These are phyloP conservation scores for Diorhabda carinulata DNA, from an alignment of 1,140 invertebrate genomes.

Conservation along the genomic window DNA sequence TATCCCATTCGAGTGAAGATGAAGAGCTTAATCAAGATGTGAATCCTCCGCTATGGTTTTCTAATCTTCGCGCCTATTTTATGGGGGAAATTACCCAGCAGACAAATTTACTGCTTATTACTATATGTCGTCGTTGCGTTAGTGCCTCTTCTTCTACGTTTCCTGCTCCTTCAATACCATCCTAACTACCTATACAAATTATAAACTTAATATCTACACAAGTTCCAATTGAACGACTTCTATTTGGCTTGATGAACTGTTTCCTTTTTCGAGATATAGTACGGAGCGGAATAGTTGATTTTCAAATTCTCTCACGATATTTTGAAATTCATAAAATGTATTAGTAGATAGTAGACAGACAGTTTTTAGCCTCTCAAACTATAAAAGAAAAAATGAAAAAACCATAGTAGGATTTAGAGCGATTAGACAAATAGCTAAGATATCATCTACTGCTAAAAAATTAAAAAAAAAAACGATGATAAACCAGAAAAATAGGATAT, in stretches of 20 bases:
- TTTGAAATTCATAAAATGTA: no score
- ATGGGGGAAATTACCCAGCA: slow-evolving; percentile 17
- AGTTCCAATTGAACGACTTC: slow-evolving; percentile 12
- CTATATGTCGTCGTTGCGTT: slow-evolving; percentile 10
- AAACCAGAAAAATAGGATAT: no score
- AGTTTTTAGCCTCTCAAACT: no score
- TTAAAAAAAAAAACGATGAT: no score
- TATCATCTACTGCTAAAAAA: no score
- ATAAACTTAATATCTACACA: slow-evolving; percentile 14
- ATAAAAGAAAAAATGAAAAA: no score
- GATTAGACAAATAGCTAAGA: no score
- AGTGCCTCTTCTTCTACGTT: slow-evolving; percentile 7
- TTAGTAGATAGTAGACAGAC: no score
- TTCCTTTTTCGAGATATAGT: background rate
- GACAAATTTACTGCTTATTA: slow-evolving; percentile 21
- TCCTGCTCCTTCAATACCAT: slow-evolving; percentile 16
- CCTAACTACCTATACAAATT: slow-evolving; percentile 20
- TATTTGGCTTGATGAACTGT: slow-evolving; percentile 6
- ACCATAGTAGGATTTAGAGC: no score
- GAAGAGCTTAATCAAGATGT: slow-evolving; percentile 14
- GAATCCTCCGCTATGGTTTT: slow-evolving; percentile 10
- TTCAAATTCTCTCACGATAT: no score
- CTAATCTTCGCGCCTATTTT: slow-evolving; percentile 13
- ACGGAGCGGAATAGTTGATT: background rate
- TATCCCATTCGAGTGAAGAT: slow-evolving; percentile 4